Evolutionary conservation across 1,140 invertebrate species (phyloP), one percentile per base, ranked within the genome.

Genomic region (Sesamia nonagrioides): DNA sequence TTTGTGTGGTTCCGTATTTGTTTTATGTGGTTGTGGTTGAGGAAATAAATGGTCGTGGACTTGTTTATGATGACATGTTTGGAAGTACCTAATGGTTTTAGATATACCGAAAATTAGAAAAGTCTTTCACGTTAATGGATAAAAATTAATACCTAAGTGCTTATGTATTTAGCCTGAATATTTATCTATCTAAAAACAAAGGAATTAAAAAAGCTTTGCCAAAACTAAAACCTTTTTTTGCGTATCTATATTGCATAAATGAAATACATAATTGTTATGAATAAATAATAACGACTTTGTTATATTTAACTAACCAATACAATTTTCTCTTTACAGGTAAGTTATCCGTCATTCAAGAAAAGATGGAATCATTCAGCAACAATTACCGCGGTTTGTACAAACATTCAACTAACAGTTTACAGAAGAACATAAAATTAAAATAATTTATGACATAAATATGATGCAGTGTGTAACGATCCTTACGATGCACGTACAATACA

Each of bases 401-500:
- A 56, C 45, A 37, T 50, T 50, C 45, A 50, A 4, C 6, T 61
- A 45, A 79, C 63, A 40, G 6, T 18, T 40, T 78, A 17, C 42
- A 42, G 27, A 77, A 50, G 17, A 69, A 37, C 17, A 75, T 73
- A 75, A 69, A 54, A 66, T 63, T 54, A 66, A 58, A 68, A 79
- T 63, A 74, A 18, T 54, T 58, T 35, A n/a, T 40, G 37, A 27
- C 6, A 58, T n/a, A 85, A 86, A 81, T 80, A 68, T 33, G 60
- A 73, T n/a, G 58, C 56, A 78, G 89, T 94, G 91, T 94, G 88
- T 73, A 93, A 18, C 82, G 78, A 52, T 77, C 92, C 86, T 94
- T 91, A 93, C 80, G 90, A 92, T 92, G 91, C 92, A 94, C 91
- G 84, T 80, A 80, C 74, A 88, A 87, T 80, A 92, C 91, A 89